Evolutionary conservation across 1,140 invertebrate genomes (phyloP).

Genomic region (Drosophila sturtevanti): DNA sequence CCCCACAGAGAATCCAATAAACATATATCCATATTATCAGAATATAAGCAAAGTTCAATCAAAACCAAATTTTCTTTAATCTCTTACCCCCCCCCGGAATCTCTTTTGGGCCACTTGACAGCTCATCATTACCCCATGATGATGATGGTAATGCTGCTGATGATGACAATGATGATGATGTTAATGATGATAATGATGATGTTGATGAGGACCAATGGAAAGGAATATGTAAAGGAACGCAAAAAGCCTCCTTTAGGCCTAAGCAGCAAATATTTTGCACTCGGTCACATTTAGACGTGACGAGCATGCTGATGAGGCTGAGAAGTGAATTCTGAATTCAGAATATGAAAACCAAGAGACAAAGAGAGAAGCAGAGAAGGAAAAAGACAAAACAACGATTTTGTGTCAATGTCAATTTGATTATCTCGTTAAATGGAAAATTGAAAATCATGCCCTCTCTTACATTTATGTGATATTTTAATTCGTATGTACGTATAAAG

Average conservation of each 20-base stretch:
- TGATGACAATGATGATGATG: background rate
- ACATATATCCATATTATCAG: slow-evolving; percentile 5
- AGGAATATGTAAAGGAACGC: background rate
- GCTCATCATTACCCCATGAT: slow-evolving; percentile 7
- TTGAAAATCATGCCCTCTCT: slow-evolving; percentile 4
- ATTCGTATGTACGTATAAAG: background rate
- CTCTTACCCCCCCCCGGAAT: slow-evolving; percentile 5
- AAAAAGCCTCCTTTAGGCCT: background rate
- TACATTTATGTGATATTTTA: slow-evolving; percentile 1
- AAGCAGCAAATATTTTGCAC: slow-evolving; percentile 6
- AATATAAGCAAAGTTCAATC: slow-evolving; percentile 9
- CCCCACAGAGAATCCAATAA: background rate
- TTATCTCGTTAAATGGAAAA: slow-evolving; percentile 9
- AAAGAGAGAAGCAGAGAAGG: background rate
- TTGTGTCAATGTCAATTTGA: slow-evolving; percentile 9
- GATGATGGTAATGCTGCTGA: background rate
- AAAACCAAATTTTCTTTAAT: slow-evolving; percentile 9
- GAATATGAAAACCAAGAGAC: background rate
- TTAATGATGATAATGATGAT: background rate
- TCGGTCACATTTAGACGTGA: slow-evolving; percentile 7
- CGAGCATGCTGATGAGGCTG: background rate
- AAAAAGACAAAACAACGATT: slow-evolving; percentile 4
- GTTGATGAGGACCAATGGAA: background rate
- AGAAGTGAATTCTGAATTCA: slow-evolving; percentile 1
- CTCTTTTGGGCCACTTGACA: slow-evolving; percentile 2